Base-by-base conservation (phyloP, 2,888 invertebrate species). In the Spisula subtruncata region DNA sequence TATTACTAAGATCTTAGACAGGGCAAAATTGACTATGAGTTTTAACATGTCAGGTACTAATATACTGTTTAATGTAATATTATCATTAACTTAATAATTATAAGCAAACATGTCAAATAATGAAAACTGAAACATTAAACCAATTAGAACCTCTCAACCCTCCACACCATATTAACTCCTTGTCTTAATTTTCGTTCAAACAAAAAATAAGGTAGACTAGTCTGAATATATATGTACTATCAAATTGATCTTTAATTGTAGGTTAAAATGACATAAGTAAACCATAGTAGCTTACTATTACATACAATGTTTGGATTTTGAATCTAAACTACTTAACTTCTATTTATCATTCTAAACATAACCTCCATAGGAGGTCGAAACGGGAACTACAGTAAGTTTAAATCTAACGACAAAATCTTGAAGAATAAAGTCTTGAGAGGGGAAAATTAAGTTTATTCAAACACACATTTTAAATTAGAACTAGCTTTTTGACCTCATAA, bases 241-340 rank as follows among this genome's bases (percentile, higher is more conserved):
- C 41, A 41, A 41, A 66, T 66, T 66, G 60, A 66, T n/a, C 60
- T 66, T 66, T 66, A 66, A 66, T 66, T 25, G 60, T 25, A 25
- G 60, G 60, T 25, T 66, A 66, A 60, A 66, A 66, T 25, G 25
- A 66, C 25, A 25, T 66, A n/a, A 66, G 25, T n/a, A 66, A 25
- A n/a, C 25, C n/a, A 25, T 10, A n/a, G 60, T 66, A 25, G 60
- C 60, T 66, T n/a, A 66, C 25, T 25, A 66, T 25, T 66, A n/a
- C 60, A 25, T 25, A 66, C 10, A 25, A 66, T 66, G 60, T 66
- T 66, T 66, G n/a, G 2, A 8, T 66, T 66, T 66, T 2, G 10
- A 66, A 66, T 66, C 25, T 60, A 5, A 6, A 60, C 25, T 4
- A 60, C 60, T 66, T 66, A n/a, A n/a, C n/a, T 20, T n/a, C 20